Conservation (phyloP, 2,797 vertebrate genomes). For the Crenichthys baileyi region DNA sequence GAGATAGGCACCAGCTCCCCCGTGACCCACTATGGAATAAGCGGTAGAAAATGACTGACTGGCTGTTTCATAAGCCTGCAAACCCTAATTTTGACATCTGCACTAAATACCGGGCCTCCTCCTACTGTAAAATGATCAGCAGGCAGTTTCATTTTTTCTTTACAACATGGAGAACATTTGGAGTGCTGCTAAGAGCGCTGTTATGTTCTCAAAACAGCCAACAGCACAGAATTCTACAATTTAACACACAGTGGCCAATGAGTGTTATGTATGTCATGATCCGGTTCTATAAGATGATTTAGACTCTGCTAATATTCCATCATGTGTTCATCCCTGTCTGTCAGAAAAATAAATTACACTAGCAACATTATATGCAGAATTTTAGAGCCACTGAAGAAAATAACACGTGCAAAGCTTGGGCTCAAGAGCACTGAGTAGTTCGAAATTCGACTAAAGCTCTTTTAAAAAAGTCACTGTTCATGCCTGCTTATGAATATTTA, state of each 20-base stretch:
- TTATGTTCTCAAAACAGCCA: not conserved
- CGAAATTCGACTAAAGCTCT: not conserved
- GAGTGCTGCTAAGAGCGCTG: not conserved
- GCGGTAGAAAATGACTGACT: too few species aligned
- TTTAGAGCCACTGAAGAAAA: not conserved
- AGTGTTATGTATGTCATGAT: not conserved
- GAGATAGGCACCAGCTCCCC: too few species aligned
- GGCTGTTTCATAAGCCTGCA: not conserved
- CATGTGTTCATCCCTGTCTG: not conserved
- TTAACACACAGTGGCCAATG: too few species aligned
- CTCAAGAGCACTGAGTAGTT: not conserved
- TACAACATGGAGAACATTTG: not conserved
- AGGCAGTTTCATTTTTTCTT: not conserved
- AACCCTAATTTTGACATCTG: not conserved
- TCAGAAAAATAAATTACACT: not conserved
- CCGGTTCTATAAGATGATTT: not conserved
- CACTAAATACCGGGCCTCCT: not conserved
- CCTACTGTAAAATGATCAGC: not conserved
- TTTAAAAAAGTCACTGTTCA: constrained; percentile 20
- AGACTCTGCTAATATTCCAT: not conserved
- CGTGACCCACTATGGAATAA: too few species aligned
- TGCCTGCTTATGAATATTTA: constrained; percentile 60
- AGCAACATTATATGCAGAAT: not conserved
- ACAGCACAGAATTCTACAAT: not conserved
- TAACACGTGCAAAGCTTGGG: not conserved